phyloP scores from a whole-genome alignment of 2,888 invertebrate species.

The Drosophila cyrtoloma region DNA sequence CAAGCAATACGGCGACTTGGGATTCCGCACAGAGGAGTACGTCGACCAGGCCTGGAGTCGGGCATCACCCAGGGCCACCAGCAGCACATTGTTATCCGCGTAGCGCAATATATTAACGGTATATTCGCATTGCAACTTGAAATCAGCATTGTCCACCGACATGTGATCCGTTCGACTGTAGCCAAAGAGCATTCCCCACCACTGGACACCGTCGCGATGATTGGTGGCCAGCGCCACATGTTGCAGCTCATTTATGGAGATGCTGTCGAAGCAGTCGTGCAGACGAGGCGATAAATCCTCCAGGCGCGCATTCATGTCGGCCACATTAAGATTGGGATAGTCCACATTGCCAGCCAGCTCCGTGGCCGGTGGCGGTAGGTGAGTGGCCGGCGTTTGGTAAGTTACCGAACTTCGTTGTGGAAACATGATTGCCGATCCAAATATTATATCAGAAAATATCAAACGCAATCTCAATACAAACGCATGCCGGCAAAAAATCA shows the following conservation, averaged over 20 bases:
- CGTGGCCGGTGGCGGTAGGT: constrained; percentile 80
- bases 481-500: constrained; percentile 29
- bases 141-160: constrained; percentile 66
- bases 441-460: not conserved
- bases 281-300: constrained; percentile 77
- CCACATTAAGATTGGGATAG: constrained; percentile 84
- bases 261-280: constrained; percentile 82
- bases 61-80: constrained; percentile 79
- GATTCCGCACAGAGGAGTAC: constrained; percentile 74
- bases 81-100: constrained; percentile 77
- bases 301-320: constrained; percentile 82
- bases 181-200: constrained; percentile 83
- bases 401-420: constrained; percentile 72
- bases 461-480: not conserved
- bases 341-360: constrained; percentile 75
- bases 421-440: constrained; percentile 65
- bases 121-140: constrained; percentile 74
- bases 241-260: constrained; percentile 71
- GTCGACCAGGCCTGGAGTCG: constrained; percentile 84
- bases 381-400: constrained; percentile 75
- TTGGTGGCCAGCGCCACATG: constrained; percentile 80
- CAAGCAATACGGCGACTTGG: constrained; percentile 76
- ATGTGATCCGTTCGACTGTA: constrained; percentile 69
- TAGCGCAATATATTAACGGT: constrained; percentile 81
- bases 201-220: constrained; percentile 79